Evolutionary conservation across 2,888 invertebrate species (phyloP), one percentile per base, ranked within the genome.

Genomic region (Dorcus parallelipipedus): DNA sequence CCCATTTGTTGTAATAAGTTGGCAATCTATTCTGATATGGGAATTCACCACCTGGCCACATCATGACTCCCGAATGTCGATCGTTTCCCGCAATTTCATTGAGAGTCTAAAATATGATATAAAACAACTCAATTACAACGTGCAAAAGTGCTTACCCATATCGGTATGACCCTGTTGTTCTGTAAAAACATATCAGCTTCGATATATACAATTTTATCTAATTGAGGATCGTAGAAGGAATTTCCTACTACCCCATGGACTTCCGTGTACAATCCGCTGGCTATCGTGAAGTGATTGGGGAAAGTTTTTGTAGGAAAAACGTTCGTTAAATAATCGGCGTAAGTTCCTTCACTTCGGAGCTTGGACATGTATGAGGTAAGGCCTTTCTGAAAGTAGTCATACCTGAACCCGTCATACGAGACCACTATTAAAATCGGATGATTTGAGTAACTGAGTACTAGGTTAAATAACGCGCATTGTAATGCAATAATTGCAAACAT

Each of bases 271-370:
- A 87, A 73, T 7, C 89, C 89, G 33, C 87, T 91, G 0, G 85
- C 86, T 54, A 90, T 85, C 0, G 87, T 82, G 69, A 86, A 86
- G 76, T 90, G 90, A 77, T 90, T 90, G 0, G 89, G 87, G 70
- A 87, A 87, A 1, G 90, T 91, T 76, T 87, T 87, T 0, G 90
- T 89, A 0, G 85, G 82, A 71, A 87, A 88, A 42, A 85, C 81
- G 69, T 85, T 86, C 48, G 77, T 76, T 78, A 88, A 81, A 67
- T 83, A 82, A 58, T 83, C 82, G 0, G 85, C 78, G 62, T 81
- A 78, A 3, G 84, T 82, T 4, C 89, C 87, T 56, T 80, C 71
- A 9, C 74, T 69, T 42, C 81, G 81, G 43, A 90, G 69, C 54
- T 75, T 73, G 47, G 83, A 78, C 76, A 90, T 80, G 65, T 81